Conservation (phyloP, 2,797 vertebrate genomes). For the Galaxias olidus region DNA sequence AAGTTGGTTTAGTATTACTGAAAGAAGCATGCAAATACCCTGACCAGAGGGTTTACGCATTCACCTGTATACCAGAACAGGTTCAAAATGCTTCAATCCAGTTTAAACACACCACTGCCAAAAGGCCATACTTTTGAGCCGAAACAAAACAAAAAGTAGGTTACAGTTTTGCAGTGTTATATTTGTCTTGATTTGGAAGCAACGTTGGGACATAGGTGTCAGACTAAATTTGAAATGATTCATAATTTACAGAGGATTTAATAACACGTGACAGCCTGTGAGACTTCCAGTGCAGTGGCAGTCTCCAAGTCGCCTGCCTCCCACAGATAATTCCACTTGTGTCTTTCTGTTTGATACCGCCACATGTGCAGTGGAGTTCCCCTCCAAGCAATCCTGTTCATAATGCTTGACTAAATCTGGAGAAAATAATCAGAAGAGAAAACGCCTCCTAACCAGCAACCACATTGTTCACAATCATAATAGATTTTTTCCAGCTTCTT, state of each 20-base stretch:
- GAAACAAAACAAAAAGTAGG: conserved; percentile 36
- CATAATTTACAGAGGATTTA: conserved; percentile 19
- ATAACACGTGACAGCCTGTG: conserved; percentile 23
- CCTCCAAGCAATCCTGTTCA: conserved; percentile 42
- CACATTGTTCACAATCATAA: conserved; percentile 23
- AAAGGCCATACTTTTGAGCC: conserved; percentile 12
- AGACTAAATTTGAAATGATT: conserved; percentile 40
- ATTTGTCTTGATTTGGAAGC: conserved; percentile 24
- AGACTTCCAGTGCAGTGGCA: conserved; percentile 16
- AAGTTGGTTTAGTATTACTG: too few species aligned
- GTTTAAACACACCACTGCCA: conserved; percentile 13
- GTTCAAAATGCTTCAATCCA: too few species aligned
- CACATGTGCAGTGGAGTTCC: conserved; percentile 42
- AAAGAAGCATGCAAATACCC: too few species aligned
- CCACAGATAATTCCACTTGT: conserved; percentile 44
- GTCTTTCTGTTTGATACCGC: conserved; percentile 38
- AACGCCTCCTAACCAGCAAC: conserved; percentile 29
- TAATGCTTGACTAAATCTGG: conserved; percentile 42
- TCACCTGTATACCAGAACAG: too few species aligned
- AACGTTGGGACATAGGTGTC: conserved; percentile 31
- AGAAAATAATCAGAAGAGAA: conserved; percentile 30
- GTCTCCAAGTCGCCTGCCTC: conserved; percentile 28
- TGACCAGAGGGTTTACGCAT: too few species aligned
- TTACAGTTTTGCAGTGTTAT: conserved; percentile 24
- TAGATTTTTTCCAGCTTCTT: neutral